Evolutionary conservation across 1,140 invertebrate genomes (phyloP).

Genomic region (Plectrocnemia conspersa): DNA sequence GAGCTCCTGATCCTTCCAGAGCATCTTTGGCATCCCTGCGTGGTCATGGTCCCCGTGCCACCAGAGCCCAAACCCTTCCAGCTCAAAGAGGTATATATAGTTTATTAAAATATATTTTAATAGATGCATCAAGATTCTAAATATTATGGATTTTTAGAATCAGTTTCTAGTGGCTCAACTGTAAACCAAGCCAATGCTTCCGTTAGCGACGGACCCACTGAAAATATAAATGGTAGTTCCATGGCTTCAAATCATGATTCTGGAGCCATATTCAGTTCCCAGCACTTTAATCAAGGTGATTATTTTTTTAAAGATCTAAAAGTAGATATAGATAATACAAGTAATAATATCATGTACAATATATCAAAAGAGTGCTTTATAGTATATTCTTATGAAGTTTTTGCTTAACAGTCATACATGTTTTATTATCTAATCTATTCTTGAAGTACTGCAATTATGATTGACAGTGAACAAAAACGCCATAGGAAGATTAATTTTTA

Average conservation of each 20-base stretch:
- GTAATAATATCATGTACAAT: too few relatives aligned
- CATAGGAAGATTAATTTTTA: too few relatives aligned
- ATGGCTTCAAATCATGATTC: slow-evolving; percentile 34
- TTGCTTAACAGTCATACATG: too few relatives aligned
- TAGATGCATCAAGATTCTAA: neutral
- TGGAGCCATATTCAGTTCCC: slow-evolving; percentile 29
- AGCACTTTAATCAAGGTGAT: slow-evolving; percentile 33
- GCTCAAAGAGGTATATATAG: slow-evolving; percentile 30
- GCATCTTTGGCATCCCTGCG: slow-evolving; percentile 29
- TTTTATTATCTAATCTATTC: too few relatives aligned
- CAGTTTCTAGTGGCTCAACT: slow-evolving; percentile 57
- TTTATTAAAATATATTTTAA: neutral
- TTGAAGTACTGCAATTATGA: too few relatives aligned
- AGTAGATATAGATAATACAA: neutral
- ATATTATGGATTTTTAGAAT: slow-evolving; percentile 46
- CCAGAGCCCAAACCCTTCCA: slow-evolving; percentile 30
- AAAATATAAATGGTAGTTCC: slow-evolving; percentile 32
- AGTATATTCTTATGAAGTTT: too few relatives aligned
- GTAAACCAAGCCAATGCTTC: slow-evolving; percentile 48
- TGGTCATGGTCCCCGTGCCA: slow-evolving; percentile 23
- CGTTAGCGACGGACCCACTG: slow-evolving; percentile 38
- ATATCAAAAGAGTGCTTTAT: too few relatives aligned
- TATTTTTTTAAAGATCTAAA: too few relatives aligned
- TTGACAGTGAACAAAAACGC: too few relatives aligned
- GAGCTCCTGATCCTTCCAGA: slow-evolving; percentile 23